phyloP scores from a whole-genome alignment of 2,888 invertebrate species.

The Polyommatus iphigenia region DNA sequence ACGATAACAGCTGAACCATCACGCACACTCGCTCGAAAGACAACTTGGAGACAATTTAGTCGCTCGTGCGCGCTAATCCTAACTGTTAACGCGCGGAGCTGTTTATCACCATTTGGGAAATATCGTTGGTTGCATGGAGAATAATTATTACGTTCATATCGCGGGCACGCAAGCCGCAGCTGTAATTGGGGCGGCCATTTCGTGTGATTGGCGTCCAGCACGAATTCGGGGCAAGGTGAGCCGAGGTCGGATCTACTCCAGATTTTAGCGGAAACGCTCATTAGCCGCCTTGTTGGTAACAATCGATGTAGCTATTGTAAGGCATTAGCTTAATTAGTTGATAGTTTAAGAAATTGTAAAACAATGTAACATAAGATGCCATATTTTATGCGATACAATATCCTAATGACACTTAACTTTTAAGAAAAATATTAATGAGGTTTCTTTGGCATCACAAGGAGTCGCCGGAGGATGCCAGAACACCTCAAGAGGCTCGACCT shows the following conservation, averaged over 20 bases:
- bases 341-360: not conserved
- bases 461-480: not conserved
- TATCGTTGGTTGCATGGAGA: not conserved
- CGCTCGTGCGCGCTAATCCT: not conserved
- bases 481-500: not conserved
- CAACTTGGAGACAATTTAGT: not conserved
- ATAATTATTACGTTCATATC: not conserved
- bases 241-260: slow-evolving; percentile 8
- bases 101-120: not conserved
- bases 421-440: not conserved
- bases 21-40: not conserved
- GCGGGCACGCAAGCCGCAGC: not conserved
- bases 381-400: not conserved
- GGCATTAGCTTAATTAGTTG: not conserved
- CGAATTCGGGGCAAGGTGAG: slow-evolving; percentile 39
- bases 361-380: too few species aligned
- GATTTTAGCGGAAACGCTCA: not conserved
- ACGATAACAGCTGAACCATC: not conserved
- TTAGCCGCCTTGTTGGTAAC: not conserved
- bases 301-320: not conserved
- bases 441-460: not conserved
- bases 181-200: slow-evolving; percentile 33
- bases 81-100: not conserved
- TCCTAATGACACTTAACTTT: not conserved
- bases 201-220: slow-evolving; percentile 33